Percentiles rank a stretch among this genome's conserved stretches.
Evolutionary conservation across 1,140 invertebrate species (phyloP).

Genomic region (Diachasmimorpha longicaudata): DNA sequence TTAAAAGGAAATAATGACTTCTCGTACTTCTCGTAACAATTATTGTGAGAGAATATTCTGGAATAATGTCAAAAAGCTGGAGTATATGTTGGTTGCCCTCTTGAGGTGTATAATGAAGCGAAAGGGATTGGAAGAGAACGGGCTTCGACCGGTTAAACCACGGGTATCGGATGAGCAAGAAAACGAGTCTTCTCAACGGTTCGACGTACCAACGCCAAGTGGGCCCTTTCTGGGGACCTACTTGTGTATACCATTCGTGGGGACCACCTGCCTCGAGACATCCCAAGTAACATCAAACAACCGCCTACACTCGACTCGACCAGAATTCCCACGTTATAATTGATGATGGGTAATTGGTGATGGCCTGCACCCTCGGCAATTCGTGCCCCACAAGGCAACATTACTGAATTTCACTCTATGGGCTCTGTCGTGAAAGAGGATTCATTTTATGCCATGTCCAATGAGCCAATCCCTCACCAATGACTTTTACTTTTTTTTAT

Average conservation of each 20-base stretch:
- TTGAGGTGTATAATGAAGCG: background rate
- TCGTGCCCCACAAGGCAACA: background rate
- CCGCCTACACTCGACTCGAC: conserved; percentile 21
- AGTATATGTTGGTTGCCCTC: background rate
- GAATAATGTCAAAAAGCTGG: background rate
- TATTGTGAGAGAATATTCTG: background rate
- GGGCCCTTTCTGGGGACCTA: conserved; percentile 9
- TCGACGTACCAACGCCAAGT: conserved; percentile 1
- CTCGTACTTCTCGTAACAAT: too few species aligned
- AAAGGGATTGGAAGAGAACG: background rate
- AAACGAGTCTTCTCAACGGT: conserved; percentile 3
- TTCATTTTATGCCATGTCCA: too few species aligned
- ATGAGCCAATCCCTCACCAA: too few species aligned
- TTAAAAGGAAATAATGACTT: too few species aligned
- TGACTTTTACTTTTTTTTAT: too few species aligned
- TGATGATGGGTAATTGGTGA: background rate
- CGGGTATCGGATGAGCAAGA: conserved; percentile 7
- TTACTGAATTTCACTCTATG: too few species aligned
- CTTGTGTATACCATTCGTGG: conserved; percentile 1
- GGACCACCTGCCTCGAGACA: conserved; percentile 11
- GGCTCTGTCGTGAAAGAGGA: too few species aligned
- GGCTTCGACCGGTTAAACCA: conserved; percentile 3
- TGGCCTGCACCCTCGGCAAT: background rate
- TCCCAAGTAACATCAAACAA: background rate
- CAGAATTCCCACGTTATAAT: conserved; percentile 14